A percentile compares a stretch with the other conserved stretches of the same genome.
Conservation (phyloP, 2,113 vertebrate species). For the Grammomys surdaster region DNA sequence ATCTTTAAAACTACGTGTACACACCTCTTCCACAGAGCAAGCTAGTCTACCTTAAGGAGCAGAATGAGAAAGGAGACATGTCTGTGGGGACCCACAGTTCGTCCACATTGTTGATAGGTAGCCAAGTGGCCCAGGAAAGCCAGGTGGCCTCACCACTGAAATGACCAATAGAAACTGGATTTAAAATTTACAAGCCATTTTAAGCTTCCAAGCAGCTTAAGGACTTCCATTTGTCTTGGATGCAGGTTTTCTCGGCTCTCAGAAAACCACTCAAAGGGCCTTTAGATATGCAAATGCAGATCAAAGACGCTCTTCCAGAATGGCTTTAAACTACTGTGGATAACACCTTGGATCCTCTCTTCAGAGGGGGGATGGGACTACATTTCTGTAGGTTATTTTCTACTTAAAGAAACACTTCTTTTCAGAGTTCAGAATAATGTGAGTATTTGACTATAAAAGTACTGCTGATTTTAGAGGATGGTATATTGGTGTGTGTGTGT, state of each 20-base stretch:
- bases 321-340: background rate
- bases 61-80: rapidly evolving
- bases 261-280: conserved; percentile 50
- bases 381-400: background rate
- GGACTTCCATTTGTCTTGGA: conserved; percentile 15
- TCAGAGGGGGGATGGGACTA: background rate
- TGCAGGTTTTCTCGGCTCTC: conserved; percentile 21
- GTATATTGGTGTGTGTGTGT: background rate
- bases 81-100: background rate
- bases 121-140: background rate
- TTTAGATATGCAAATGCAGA: conserved; percentile 51
- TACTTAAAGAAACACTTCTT: background rate
- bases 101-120: background rate
- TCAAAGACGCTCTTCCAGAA: conserved; percentile 44
- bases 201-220: conserved; percentile 33
- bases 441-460: background rate
- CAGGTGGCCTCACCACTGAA: background rate
- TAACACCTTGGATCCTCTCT: background rate
- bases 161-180: background rate
- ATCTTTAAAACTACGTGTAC: background rate
- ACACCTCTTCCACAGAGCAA: background rate
- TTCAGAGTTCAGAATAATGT: background rate
- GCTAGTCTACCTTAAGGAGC: rapidly evolving
- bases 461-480: background rate
- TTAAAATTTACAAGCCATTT: conserved; percentile 21